Conservation (phyloP, 2,888 invertebrate genomes). For the Tolmerus cingulatus region DNA sequence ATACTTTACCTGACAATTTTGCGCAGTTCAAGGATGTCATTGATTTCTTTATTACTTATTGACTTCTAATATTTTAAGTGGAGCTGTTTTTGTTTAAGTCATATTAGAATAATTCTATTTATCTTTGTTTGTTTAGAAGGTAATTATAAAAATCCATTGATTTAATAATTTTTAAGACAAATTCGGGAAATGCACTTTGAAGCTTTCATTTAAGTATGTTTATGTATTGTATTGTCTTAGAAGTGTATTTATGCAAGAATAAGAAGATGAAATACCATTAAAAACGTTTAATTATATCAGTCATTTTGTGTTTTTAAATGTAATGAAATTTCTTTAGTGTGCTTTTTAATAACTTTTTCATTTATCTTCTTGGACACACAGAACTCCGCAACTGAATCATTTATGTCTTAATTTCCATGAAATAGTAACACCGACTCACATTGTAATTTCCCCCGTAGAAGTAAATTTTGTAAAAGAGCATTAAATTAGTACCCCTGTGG, state of each 20-base stretch:
- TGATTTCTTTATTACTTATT: neutral
- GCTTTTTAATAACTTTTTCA: neutral
- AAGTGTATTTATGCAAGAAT: too few relatives aligned
- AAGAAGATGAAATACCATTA: too few relatives aligned
- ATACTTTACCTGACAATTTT: neutral
- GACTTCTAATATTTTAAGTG: neutral
- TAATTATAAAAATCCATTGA: too few relatives aligned
- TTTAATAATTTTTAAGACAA: too few relatives aligned
- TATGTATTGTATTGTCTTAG: too few relatives aligned
- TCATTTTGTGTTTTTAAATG: neutral
- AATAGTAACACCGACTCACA: neutral
- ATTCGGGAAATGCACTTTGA: too few relatives aligned
- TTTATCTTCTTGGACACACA: neutral
- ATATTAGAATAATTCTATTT: too few relatives aligned
- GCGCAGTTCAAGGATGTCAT: neutral
- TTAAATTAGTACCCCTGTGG: neutral
- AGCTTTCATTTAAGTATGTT: too few relatives aligned
- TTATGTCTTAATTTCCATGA: neutral
- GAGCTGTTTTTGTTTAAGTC: too few relatives aligned
- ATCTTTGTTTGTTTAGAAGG: too few relatives aligned
- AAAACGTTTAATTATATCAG: too few relatives aligned
- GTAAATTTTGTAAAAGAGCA: neutral
- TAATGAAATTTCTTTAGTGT: neutral
- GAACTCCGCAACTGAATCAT: neutral
- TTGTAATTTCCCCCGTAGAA: neutral